Evolutionary conservation across 2,113 vertebrate species (phyloP), one percentile per base, ranked within the genome.

Genomic region (Psephotus haematonotus): DNA sequence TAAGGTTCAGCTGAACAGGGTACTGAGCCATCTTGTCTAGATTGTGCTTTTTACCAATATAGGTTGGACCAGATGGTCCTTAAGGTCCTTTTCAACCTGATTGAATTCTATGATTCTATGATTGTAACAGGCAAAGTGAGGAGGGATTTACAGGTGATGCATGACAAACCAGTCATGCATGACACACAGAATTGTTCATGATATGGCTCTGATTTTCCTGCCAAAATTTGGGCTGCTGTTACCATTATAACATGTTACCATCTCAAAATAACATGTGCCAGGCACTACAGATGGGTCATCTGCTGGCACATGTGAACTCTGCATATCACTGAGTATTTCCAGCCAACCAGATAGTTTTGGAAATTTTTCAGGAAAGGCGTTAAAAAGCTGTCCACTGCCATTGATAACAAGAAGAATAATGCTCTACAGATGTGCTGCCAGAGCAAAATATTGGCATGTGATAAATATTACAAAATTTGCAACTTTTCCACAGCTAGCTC

Each of bases 371-470:
- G 65, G 31, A 27, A 87, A 69, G 49, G 60, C 20, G 2, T 75
- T 93, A 95, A 79, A 95, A 97, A 97, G 79, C 82, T 93, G 62
- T 86, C 93, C 88, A 82, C 55, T 72, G 59, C 47, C 81, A 88
- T 20, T 82, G 87, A 92, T 85, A 88, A 82, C 37, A 88, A 65
- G 53, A 82, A 88, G 37, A 92, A 80, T 29, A 91, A 91, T 46
- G 53, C 20, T 84, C 22, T 33, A 50, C 37, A 47, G 43, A 86
- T 33, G 50, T 86, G 29, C 20, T 94, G 77, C 79, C 65, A 79
- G n/a, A 84, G 60, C 6, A 77, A 94, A 95, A 84, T 28, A 22
- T 50, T 93, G 77, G 44, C 50, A 44, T 79, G 55, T 39, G 27
- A 84, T 55, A 94, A 92, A 93, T 82, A 87, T 8, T 29, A 70